Evolutionary conservation across 2,113 vertebrate genomes (phyloP), one percentile per base, ranked within the genome.

Genomic region (Rhinolophus sinicus): DNA sequence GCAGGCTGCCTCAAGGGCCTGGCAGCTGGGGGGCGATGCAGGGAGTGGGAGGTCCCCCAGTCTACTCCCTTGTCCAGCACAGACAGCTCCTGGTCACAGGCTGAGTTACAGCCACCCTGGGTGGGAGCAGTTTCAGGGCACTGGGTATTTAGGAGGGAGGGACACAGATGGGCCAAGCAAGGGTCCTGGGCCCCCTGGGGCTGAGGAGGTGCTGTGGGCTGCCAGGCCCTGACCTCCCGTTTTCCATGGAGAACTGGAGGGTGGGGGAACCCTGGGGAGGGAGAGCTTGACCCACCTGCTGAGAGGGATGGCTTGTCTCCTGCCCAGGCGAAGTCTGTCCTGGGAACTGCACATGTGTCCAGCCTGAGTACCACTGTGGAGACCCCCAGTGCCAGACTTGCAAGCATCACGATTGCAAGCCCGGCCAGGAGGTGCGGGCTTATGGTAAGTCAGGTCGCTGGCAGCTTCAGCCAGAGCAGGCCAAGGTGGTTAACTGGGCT

Each of bases 331-430:
- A 40, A 24, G 6, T 3, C 54, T 93, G 94, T 18, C 22, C 95
- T 0, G 19, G 69, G 70, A 18, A 54, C 64, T 97, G 97, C 28
- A 12, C 0, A 0, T 98, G 97, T 30, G 28, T 89, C 18, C 64
- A 28, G 40, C 85, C 96, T 0, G 95, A 93, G 56, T 94, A 50
- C 80, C 94, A 97, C 94, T 98, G 97, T 0, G 76, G 26, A 24
- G 85, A 97, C 38, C 94, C 96, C 0, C n/a, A 85, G 30, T 98
- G 97, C 47, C 15, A 2, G 3, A 70, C 24, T 76, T 98, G 97
- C 88, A 82, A 16, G 6, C 88, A 80, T 62, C 10, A 97, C 62
- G 26, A 70, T 3, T 97, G 97, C 58, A 90, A 38, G 0, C 96
- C 97, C 0, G 97, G 97, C 62, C 97, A 96, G 52, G 12, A 26